A percentile compares a stretch with the other conserved stretches of the same genome.
Conservation (phyloP, 1,140 invertebrate species). For the Drosophila sulfurigaster region DNA sequence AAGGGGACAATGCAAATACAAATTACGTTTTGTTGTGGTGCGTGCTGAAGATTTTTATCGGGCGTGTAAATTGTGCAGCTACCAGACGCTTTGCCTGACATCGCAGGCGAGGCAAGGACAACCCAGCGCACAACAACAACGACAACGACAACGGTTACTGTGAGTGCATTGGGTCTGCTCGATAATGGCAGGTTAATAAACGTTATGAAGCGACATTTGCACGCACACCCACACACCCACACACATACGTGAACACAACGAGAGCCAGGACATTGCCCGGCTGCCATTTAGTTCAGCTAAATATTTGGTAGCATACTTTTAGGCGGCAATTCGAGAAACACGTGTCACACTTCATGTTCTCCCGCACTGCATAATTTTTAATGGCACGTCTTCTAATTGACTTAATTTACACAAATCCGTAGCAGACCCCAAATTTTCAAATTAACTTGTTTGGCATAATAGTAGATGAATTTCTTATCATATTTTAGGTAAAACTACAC, state of each 20-base stretch:
- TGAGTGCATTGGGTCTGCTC: slow-evolving; percentile 52
- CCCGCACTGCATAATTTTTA: slow-evolving; percentile 4
- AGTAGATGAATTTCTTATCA: not conserved
- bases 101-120: not conserved
- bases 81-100: slow-evolving; percentile 39
- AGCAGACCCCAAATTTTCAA: not conserved
- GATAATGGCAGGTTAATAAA: slow-evolving; percentile 80
- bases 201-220: slow-evolving; percentile 66
- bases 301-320: slow-evolving; percentile 19
- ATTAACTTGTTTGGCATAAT: not conserved
- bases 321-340: slow-evolving; percentile 1
- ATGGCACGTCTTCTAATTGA: slow-evolving; percentile 9
- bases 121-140: not conserved
- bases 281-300: slow-evolving; percentile 6
- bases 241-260: not conserved
- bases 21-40: slow-evolving; percentile 58
- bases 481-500: not conserved
- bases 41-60: slow-evolving; percentile 74
- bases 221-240: slow-evolving; percentile 24
- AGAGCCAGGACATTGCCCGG: not conserved
- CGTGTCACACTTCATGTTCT: not conserved
- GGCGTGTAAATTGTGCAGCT: slow-evolving; percentile 58
- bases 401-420: not conserved
- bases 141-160: not conserved
- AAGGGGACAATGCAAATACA: slow-evolving; percentile 39